Conservation (phyloP, 2,113 vertebrate genomes). For the Odontophorus gujanensis region DNA sequence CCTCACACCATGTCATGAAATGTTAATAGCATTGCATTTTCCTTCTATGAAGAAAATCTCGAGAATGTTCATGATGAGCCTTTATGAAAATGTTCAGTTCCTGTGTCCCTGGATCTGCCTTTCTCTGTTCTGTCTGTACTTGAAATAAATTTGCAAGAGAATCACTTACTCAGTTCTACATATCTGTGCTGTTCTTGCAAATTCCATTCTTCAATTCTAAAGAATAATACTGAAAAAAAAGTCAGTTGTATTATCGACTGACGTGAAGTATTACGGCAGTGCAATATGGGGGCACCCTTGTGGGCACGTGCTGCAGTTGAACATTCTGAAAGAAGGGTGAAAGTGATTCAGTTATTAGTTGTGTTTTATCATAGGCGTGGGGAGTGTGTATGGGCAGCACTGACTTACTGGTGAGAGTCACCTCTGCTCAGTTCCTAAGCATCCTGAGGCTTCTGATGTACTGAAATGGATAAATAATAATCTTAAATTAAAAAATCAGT, state of each 20-base stretch:
- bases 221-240: background rate
- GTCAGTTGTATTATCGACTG: background rate
- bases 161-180: background rate
- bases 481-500: no score
- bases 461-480: background rate
- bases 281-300: background rate
- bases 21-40: background rate
- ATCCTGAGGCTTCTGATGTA: background rate
- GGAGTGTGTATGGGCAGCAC: background rate
- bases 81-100: background rate
- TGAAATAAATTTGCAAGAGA: background rate
- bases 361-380: background rate
- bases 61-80: background rate
- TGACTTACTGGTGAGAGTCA: background rate
- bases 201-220: background rate
- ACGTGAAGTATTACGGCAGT: background rate
- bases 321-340: background rate
- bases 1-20: background rate
- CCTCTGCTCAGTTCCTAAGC: background rate
- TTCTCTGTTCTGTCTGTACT: background rate
- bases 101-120: background rate
- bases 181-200: background rate
- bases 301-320: background rate
- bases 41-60: background rate
- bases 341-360: background rate